phyloP scores from a whole-genome alignment of 2,888 invertebrate genomes.

The Acronicta psi region DNA sequence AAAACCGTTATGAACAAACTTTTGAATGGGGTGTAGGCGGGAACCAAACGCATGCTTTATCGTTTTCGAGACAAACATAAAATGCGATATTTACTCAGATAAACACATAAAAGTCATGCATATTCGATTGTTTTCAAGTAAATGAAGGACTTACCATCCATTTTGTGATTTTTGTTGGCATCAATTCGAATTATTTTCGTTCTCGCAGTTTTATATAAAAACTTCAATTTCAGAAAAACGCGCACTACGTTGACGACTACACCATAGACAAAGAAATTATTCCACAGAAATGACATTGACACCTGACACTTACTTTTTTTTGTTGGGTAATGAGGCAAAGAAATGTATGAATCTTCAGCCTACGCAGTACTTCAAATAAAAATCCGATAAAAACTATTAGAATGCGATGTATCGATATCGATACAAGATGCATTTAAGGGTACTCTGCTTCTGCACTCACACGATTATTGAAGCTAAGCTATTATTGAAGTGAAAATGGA shows the following conservation, averaged over 20 bases:
- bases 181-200: slow-evolving; percentile 7
- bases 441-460: too few species aligned
- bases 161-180: slow-evolving; percentile 11
- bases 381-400: slow-evolving; percentile 4
- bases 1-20: slow-evolving; percentile 4
- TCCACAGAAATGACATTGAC: slow-evolving; percentile 10
- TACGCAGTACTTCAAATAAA: slow-evolving; percentile 1
- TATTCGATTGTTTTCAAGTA: slow-evolving; percentile 10
- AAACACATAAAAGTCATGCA: slow-evolving; percentile 11
- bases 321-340: background rate
- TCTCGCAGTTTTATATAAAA: background rate
- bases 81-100: slow-evolving; percentile 1
- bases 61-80: slow-evolving; percentile 3
- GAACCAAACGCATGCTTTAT: slow-evolving; percentile 2
- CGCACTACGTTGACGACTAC: slow-evolving; percentile 4
- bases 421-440: slow-evolving; percentile 7
- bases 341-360: background rate
- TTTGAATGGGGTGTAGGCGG: background rate
- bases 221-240: background rate
- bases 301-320: slow-evolving; percentile 5
- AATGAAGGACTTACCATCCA: slow-evolving; percentile 13
- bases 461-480: too few species aligned
- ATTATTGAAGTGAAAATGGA: too few species aligned
- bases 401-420: slow-evolving; percentile 4
- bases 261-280: slow-evolving; percentile 7